Conservation (phyloP, 1,140 invertebrate species). For the Tribolium castaneum region DNA sequence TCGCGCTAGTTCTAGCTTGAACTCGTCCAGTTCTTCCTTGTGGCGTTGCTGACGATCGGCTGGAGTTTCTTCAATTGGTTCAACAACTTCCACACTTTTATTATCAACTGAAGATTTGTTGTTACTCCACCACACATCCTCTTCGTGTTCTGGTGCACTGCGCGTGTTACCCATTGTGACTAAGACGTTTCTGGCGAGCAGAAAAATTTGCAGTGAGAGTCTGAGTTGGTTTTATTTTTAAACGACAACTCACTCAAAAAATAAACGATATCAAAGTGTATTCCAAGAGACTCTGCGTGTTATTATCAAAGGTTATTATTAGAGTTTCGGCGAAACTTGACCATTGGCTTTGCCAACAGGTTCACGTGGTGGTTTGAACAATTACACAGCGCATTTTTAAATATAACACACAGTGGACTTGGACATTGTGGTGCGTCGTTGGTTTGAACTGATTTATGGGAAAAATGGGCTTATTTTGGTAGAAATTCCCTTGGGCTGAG, state of each 20-base stretch:
- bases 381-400: conserved; percentile 34
- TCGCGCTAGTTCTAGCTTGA: conserved; percentile 68
- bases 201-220: conserved; percentile 9
- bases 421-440: not conserved
- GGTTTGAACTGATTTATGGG: not conserved
- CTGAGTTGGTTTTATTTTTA: conserved; percentile 29
- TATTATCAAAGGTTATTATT: conserved; percentile 26
- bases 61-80: not conserved
- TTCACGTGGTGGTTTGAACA: conserved; percentile 13
- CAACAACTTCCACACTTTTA: not conserved
- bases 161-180: conserved; percentile 37
- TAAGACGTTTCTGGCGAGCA: conserved; percentile 7
- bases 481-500: not conserved
- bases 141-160: conserved; percentile 37
- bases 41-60: conserved; percentile 22
- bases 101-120: not conserved
- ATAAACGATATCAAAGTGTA: conserved; percentile 18
- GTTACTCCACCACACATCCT: conserved; percentile 43
- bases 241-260: conserved; percentile 30
- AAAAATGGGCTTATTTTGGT: not conserved
- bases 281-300: conserved; percentile 18
- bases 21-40: conserved; percentile 65
- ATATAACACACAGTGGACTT: not conserved
- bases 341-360: not conserved
- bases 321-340: conserved; percentile 4